Evolutionary conservation across 2,113 vertebrate genomes (phyloP), one percentile per base, ranked within the genome.

Genomic region (Peromyscus maniculatus): DNA sequence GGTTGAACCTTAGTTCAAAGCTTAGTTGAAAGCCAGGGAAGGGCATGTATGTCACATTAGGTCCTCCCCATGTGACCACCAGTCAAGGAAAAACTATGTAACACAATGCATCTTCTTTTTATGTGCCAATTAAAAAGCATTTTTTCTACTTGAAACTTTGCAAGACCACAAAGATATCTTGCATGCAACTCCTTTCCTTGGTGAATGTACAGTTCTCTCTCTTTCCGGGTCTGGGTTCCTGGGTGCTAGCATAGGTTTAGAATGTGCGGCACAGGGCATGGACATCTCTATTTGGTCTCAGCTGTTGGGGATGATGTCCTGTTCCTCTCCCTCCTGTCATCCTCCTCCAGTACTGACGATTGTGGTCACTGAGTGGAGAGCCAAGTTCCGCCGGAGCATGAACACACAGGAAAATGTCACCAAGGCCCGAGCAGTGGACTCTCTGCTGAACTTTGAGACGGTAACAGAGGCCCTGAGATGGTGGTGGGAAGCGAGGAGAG

Each of bases 401-500:
- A 99, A 99, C 97, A 98, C 22, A 0, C 98, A 98, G 97, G 99
- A 99, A 98, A 99, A 99, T 28, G 96, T 98, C 7, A 99, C 99
- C 96, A 99, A 99, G 88, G 97, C 99, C 15, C 99, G 98, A 69
- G 99, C 99, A 0, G 99, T 99, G 97, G 99, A 99, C 97, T 99
- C 99, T 0, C 98, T 99, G 95, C 98, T 99, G 5, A 99, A 99
- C 98, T 99, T 99, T 0, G 99, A 99, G 98, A 99, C 99, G 98
- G 99, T 99, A 99, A 84, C 0, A 0, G 46, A 86, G 31, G 36
- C 74, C 0, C 0, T 0, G 6, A 62, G 94, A 1, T 13, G 21
- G 52, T 66, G 5, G 46, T 10, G 33, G 77, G 72, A 94, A 83
- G 77, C 24, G 13, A 5, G 2, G 66, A 46, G 69, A 55, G 26